Percentiles rank a stretch among this genome's conserved stretches.
Conservation (phyloP, 1,140 invertebrate genomes). For the Penaeus japonicus region DNA sequence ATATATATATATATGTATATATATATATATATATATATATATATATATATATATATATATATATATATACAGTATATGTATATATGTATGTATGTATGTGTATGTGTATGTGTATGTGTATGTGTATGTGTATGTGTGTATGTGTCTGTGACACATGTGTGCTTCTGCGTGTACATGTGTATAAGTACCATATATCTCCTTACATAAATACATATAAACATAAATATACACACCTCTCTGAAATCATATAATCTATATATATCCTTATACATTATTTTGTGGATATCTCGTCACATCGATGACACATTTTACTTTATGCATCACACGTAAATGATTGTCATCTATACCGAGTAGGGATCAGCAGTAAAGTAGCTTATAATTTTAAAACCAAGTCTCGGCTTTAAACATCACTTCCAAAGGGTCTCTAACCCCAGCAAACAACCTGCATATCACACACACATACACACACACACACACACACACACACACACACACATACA, state of each 20-base stretch:
- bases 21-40: not conserved
- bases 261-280: not conserved
- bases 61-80: not conserved
- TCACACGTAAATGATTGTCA: too few species aligned
- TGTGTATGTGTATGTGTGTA: not conserved
- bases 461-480: too few species aligned
- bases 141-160: too few species aligned
- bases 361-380: too few species aligned
- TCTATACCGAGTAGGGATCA: too few species aligned
- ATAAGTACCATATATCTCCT: not conserved
- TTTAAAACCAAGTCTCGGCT: too few species aligned
- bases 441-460: too few species aligned
- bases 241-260: not conserved
- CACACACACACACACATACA: too few species aligned
- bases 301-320: too few species aligned
- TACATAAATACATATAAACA: not conserved
- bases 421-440: too few species aligned
- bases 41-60: not conserved
- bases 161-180: not conserved
- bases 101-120: not conserved
- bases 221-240: not conserved
- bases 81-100: not conserved
- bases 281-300: too few species aligned
- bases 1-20: not conserved
- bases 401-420: too few species aligned